A percentile compares a stretch with the other conserved stretches of the same genome.
These are phyloP conservation scores for Synaphobranchus kaupii DNA, from an alignment of 2,797 vertebrate genomes.

Conservation along the genomic window DNA sequence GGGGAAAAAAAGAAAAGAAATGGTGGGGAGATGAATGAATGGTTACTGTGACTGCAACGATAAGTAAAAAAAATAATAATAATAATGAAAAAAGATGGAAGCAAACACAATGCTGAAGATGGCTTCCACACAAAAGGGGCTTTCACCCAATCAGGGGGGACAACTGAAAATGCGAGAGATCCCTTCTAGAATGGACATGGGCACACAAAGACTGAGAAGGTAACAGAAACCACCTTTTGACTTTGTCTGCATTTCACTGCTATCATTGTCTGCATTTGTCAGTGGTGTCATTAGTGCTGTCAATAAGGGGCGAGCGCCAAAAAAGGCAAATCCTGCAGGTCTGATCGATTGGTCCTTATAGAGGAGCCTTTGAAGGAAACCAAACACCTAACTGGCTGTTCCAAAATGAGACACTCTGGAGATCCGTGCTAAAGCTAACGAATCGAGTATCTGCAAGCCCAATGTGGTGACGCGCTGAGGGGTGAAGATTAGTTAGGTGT, in stretches of 20 bases:
- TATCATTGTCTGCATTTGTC: neutral
- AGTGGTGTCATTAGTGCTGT: neutral
- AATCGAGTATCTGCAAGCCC: neutral
- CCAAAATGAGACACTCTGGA: conserved; percentile 9
- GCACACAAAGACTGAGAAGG: neutral
- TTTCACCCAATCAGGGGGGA: neutral
- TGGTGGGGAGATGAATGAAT: neutral
- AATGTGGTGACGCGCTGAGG: neutral
- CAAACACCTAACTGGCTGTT: neutral
- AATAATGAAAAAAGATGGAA: neutral
- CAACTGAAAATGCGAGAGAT: neutral
- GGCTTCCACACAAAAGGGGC: neutral
- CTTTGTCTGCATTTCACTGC: neutral
- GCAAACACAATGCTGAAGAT: neutral
- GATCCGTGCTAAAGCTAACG: conserved; percentile 27
- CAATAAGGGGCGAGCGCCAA: neutral
- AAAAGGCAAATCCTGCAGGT: neutral
- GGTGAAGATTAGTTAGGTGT: neutral
- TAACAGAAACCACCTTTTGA: neutral
- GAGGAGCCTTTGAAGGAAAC: conserved; percentile 13
- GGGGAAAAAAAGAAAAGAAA: conserved; percentile 20
- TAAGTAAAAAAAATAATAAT: neutral
- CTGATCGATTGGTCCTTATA: neutral
- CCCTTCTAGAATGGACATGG: neutral
- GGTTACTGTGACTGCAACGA: conserved; percentile 18